A percentile compares a stretch with the other conserved stretches of the same genome.
Evolutionary conservation across 2,888 invertebrate genomes (phyloP).

Genomic region (Pantelozetes paolii): DNA sequence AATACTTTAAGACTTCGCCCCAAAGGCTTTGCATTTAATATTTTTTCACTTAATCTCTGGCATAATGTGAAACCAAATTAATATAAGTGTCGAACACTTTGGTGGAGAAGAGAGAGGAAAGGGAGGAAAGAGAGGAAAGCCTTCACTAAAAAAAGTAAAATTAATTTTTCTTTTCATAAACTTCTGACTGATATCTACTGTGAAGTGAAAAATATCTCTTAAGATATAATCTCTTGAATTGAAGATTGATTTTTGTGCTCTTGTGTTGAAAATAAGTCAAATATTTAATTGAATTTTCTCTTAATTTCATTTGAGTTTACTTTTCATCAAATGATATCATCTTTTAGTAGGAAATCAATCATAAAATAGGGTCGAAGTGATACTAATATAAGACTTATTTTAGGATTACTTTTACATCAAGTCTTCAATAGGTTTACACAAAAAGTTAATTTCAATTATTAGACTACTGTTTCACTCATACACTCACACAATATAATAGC

Average conservation of each 20-base stretch:
- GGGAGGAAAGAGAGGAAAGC: too few species aligned
- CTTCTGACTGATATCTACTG: neutral
- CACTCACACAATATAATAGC: too few species aligned
- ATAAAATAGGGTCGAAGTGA: neutral
- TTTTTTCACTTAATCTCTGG: neutral
- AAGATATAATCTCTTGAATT: constrained; percentile 1
- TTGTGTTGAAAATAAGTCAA: constrained; percentile 9
- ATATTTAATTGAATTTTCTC: constrained; percentile 15
- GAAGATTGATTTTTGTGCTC: constrained; percentile 23
- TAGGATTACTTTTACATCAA: neutral
- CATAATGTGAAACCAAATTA: neutral
- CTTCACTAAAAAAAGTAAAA: neutral
- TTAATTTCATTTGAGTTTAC: neutral
- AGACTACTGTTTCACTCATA: neutral
- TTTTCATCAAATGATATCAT: constrained; percentile 6
- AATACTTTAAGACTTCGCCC: neutral
- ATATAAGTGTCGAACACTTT: constrained; percentile 10
- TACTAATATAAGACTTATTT: neutral
- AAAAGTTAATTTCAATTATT: neutral
- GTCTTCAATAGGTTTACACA: neutral
- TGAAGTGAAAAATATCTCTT: neutral
- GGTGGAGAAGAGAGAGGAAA: too few species aligned
- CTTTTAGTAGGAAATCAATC: neutral
- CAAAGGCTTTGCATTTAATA: constrained; percentile 19
- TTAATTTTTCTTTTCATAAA: neutral